These are phyloP conservation scores for Alfaro cultratus DNA, from an alignment of 2,797 vertebrate genomes.

Conservation along the genomic window DNA sequence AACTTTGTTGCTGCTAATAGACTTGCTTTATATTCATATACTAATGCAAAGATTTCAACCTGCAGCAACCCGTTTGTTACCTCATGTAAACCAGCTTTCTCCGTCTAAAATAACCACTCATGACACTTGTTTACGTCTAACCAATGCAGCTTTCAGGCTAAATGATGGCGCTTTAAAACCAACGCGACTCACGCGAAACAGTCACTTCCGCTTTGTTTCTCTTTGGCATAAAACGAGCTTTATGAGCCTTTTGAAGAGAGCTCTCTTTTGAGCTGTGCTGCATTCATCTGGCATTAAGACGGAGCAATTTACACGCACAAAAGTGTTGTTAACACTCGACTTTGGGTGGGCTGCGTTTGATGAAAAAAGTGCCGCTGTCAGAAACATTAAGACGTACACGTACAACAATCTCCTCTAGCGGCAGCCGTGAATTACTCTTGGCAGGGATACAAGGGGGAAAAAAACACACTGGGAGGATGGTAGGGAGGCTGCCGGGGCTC, in stretches of 20 bases:
- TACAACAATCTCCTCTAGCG: constrained; percentile 48
- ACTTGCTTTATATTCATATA: background rate
- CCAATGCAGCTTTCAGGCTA: constrained; percentile 18
- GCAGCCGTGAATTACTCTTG: constrained; percentile 54
- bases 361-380: constrained; percentile 47
- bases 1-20: background rate
- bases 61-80: constrained; percentile 21
- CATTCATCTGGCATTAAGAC: constrained; percentile 55
- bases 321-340: constrained; percentile 50
- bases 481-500: constrained; percentile 13
- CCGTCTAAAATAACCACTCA: constrained; percentile 33
- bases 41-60: background rate
- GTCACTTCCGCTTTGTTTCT: constrained; percentile 30
- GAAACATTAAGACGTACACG: constrained; percentile 53
- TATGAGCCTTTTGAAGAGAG: constrained; percentile 39
- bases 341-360: constrained; percentile 48
- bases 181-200: constrained; percentile 5
- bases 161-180: constrained; percentile 7
- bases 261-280: constrained; percentile 21
- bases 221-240: constrained; percentile 42
- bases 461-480: constrained; percentile 29
- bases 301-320: constrained; percentile 40
- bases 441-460: constrained; percentile 37
- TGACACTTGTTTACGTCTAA: constrained; percentile 50
- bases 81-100: constrained; percentile 26